Percentiles rank a stretch among this genome's conserved stretches.
Evolutionary conservation across 2,888 invertebrate species (phyloP).

Genomic region (Antheraea assamensis): DNA sequence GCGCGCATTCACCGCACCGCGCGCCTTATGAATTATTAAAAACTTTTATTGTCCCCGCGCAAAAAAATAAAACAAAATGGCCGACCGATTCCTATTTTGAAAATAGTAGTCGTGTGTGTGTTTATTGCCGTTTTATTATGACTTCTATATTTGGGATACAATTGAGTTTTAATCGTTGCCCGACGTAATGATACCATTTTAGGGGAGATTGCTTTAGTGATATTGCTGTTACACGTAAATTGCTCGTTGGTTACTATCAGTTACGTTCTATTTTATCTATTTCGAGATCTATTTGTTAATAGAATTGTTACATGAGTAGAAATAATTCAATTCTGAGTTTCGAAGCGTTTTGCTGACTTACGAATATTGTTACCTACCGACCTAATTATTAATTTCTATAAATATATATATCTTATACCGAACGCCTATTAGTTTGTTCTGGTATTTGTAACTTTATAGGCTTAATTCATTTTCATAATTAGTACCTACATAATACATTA

Average conservation of each 20-base stretch:
- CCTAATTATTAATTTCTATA: too few relatives aligned
- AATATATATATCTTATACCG: too few relatives aligned
- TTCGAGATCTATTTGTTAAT: neutral
- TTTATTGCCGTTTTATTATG: conserved; percentile 70
- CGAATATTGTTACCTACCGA: too few relatives aligned
- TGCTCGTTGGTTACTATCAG: neutral
- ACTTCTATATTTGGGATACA: conserved; percentile 69
- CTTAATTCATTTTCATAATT: too few relatives aligned
- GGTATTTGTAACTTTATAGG: too few relatives aligned
- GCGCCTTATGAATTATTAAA: conserved; percentile 77
- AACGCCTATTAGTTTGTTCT: too few relatives aligned
- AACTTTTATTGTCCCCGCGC: conserved; percentile 73
- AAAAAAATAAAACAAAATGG: conserved; percentile 63
- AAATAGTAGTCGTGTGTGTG: conserved; percentile 65
- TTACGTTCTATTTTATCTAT: neutral
- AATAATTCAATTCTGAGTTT: conserved; percentile 7
- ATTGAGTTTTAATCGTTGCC: conserved; percentile 47
- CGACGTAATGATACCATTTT: conserved; percentile 30
- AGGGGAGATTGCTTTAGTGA: conserved; percentile 21
- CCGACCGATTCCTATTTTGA: conserved; percentile 69
- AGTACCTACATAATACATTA: too few relatives aligned
- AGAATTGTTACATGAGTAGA: neutral
- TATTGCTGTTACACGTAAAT: conserved; percentile 9
- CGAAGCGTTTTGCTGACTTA: neutral
- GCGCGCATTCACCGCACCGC: conserved; percentile 40